Base-by-base conservation (phyloP, 2,797 vertebrate species). In the Hirundo rustica region DNA sequence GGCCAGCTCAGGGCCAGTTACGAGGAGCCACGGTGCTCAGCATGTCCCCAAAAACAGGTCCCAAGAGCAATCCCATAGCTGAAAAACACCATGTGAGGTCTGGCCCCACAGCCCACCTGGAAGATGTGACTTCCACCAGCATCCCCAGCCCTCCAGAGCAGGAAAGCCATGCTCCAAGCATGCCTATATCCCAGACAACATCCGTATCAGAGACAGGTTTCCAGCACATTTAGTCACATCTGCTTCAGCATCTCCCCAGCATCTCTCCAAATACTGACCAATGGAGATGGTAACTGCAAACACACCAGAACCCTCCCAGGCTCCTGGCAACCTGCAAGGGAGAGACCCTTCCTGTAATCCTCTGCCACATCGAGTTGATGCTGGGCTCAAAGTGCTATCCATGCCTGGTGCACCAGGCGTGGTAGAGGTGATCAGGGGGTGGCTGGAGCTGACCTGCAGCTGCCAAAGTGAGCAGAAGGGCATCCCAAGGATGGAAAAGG, bases 71-170 rank as follows among this genome's bases (percentile, higher is more conserved):
- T 18, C 23, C 16, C 68, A 30, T 8, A 32, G 32, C 42, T 78
- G 60, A 61, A 73, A 79, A 1, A 0, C 55, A n/a, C 2, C 3
- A 17, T 0, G 2, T 25, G 34, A 13, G 20, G 54, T 36, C 74
- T 21, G 29, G 38, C 27, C 34, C 19, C 3, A 3, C 11, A 27
- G 42, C 8, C 53, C 47, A 80, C 36, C 34, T 58, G 50, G 54
- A 21, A 68, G 13, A 34, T 15, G 44, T 36, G 77, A 82, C 38
- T 40, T 40, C 48, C 2, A 3, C 23, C 11, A 30, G 48, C 18
- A 23, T 13, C 18, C 8, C 23, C 32, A 50, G 30, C 13, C 14
- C 40, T 61, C 13, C 20, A 21, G 45, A 68, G 32, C 34, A 58
- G 38, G 50, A 14, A 80, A 60, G 5, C 5, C 48, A 71, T 0